Evolutionary conservation across 2,888 invertebrate species (phyloP).

Genomic region (Selenia dentaria): DNA sequence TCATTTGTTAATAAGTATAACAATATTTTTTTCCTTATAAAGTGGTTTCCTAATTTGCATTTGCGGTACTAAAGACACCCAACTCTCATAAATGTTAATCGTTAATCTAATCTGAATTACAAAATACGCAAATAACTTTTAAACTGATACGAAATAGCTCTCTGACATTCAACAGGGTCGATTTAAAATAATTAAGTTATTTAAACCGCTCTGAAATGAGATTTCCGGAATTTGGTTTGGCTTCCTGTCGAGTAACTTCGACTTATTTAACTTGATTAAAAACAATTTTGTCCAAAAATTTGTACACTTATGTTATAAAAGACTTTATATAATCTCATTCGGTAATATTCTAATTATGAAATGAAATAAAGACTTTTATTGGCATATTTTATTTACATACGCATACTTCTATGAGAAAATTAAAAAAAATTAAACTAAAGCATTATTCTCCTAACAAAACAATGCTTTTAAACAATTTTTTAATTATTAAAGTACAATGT

Average conservation of each 20-base stretch:
- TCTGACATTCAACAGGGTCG: neutral
- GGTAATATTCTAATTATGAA: too few species aligned
- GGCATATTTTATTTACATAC: too few species aligned
- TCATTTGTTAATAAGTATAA: conserved; percentile 7
- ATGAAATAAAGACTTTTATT: too few species aligned
- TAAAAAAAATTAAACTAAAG: too few species aligned
- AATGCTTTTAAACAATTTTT: too few species aligned
- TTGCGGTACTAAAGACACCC: neutral
- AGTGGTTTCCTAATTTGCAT: neutral
- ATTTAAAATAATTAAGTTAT: conserved; percentile 23
- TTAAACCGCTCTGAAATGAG: conserved; percentile 28
- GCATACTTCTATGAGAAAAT: too few species aligned
- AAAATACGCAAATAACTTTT: neutral
- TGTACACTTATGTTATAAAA: too few species aligned
- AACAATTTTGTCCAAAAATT: conserved; percentile 10
- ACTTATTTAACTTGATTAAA: conserved; percentile 8
- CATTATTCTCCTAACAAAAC: too few species aligned
- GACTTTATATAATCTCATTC: too few species aligned
- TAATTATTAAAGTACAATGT: too few species aligned
- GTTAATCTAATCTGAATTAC: neutral
- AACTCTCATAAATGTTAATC: neutral
- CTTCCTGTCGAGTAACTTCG: conserved; percentile 1
- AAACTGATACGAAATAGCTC: conserved; percentile 1
- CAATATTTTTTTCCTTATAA: conserved; percentile 2
- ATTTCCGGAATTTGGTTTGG: conserved; percentile 22